Conservation (phyloP, 1,140 invertebrate genomes). For the Bombus consobrinus region DNA sequence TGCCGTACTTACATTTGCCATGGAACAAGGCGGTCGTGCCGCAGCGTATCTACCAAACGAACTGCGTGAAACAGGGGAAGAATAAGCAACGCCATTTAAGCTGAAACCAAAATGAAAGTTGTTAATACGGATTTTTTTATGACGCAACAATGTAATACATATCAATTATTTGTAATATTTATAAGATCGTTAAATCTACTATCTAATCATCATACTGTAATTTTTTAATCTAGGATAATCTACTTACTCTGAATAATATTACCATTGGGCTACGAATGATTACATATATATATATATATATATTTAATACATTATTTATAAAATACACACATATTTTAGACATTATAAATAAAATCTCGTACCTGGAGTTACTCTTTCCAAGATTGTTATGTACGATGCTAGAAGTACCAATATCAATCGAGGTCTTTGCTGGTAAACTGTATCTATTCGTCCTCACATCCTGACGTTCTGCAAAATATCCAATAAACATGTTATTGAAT, state of each 20-base stretch:
- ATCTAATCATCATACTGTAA: too few species aligned
- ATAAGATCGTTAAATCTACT: not conserved
- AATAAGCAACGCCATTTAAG: slow-evolving; percentile 69
- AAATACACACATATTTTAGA: not conserved
- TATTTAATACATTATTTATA: too few species aligned
- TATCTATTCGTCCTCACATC: slow-evolving; percentile 72
- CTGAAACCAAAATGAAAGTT: slow-evolving; percentile 59
- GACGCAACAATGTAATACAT: too few species aligned
- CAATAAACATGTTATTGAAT: not conserved
- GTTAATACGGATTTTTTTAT: not conserved
- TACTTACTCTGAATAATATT: too few species aligned
- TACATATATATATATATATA: too few species aligned
- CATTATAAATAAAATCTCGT: not conserved
- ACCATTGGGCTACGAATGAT: too few species aligned
- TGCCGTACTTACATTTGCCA: slow-evolving; percentile 84
- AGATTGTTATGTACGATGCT: slow-evolving; percentile 66
- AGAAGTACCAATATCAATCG: slow-evolving; percentile 57
- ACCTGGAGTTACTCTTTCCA: slow-evolving; percentile 56
- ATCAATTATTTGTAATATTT: not conserved
- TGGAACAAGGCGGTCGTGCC: slow-evolving; percentile 85
- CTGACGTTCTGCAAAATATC: slow-evolving; percentile 70
- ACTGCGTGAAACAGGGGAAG: slow-evolving; percentile 67
- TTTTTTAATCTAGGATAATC: too few species aligned
- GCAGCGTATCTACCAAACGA: slow-evolving; percentile 84
- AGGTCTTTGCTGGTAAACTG: slow-evolving; percentile 65